phyloP scores from a whole-genome alignment of 1,140 invertebrate genomes.

The Acromyrmex heyeri region DNA sequence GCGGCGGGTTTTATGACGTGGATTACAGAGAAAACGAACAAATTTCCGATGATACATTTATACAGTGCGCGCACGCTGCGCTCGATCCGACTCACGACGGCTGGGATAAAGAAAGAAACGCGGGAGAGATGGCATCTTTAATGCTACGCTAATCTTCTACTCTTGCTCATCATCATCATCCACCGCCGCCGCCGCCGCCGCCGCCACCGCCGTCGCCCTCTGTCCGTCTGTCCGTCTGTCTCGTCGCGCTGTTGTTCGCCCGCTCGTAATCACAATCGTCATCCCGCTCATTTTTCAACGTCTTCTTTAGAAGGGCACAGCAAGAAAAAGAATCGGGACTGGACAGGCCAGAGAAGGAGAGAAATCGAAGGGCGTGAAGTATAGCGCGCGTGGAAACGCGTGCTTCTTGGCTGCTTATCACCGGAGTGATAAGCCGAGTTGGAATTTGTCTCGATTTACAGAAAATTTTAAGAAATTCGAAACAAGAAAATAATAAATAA shows the following conservation, averaged over 20 bases:
- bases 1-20: slow-evolving; percentile 24
- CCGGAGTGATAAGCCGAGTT: neutral
- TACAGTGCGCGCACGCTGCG: slow-evolving; percentile 63
- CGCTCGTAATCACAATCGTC: slow-evolving; percentile 82
- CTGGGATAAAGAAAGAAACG: slow-evolving; percentile 70
- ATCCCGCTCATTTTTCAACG: slow-evolving; percentile 84
- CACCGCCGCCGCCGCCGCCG: slow-evolving; percentile 19
- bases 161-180: slow-evolving; percentile 76
- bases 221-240: slow-evolving; percentile 1
- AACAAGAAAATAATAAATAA: neutral
- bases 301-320: slow-evolving; percentile 78
- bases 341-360: slow-evolving; percentile 15
- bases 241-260: slow-evolving; percentile 72
- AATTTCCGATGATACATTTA: slow-evolving; percentile 67
- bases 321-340: slow-evolving; percentile 73
- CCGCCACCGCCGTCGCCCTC: slow-evolving; percentile 18
- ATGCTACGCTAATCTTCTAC: slow-evolving; percentile 76
- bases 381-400: slow-evolving; percentile 26
- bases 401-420: slow-evolving; percentile 28
- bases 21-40: slow-evolving; percentile 63
- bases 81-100: slow-evolving; percentile 55
- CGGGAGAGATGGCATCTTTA: slow-evolving; percentile 71
- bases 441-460: neutral
- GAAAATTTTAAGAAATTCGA: neutral
- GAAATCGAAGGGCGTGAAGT: slow-evolving; percentile 65